phyloP scores from a whole-genome alignment of 2,888 invertebrate species.

The Epinotia brunnichana region DNA sequence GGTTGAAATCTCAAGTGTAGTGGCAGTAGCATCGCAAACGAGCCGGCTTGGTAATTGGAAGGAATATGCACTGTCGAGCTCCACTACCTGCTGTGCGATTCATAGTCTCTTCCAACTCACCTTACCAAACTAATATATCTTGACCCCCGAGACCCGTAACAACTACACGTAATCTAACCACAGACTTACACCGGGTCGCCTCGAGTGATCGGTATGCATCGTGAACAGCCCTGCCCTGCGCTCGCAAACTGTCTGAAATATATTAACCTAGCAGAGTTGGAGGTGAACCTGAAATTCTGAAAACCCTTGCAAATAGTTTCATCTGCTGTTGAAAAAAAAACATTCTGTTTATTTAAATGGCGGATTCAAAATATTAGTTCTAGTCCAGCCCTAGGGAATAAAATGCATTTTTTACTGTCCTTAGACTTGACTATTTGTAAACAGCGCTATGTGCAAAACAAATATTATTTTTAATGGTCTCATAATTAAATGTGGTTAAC shows the following conservation, averaged over 20 bases:
- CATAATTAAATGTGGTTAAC: too few species aligned
- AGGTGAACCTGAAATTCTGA: slow-evolving; percentile 9
- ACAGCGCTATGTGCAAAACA: background rate
- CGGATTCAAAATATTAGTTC: background rate
- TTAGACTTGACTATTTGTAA: background rate
- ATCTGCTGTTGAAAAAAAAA: background rate
- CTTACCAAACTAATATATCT: background rate
- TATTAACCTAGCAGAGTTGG: slow-evolving; percentile 37
- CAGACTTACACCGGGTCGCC: background rate
- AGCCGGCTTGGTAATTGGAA: slow-evolving; percentile 37
- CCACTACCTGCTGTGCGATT: background rate
- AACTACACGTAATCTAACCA: background rate
- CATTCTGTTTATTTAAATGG: background rate
- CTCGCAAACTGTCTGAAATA: slow-evolving; percentile 31
- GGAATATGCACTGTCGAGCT: slow-evolving; percentile 27
- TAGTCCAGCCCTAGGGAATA: too few species aligned
- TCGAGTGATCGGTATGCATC: background rate
- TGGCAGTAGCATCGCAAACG: slow-evolving; percentile 36
- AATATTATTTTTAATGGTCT: background rate
- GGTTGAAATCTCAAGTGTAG: slow-evolving; percentile 37
- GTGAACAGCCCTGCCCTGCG: background rate
- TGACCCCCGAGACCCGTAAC: background rate
- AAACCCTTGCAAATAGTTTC: slow-evolving; percentile 1
- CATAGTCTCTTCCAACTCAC: background rate
- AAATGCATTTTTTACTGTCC: background rate